A percentile compares a stretch with the other conserved stretches of the same genome.
phyloP scores from a whole-genome alignment of 2,113 vertebrate genomes.

The Romanogobio albipinnatus region DNA sequence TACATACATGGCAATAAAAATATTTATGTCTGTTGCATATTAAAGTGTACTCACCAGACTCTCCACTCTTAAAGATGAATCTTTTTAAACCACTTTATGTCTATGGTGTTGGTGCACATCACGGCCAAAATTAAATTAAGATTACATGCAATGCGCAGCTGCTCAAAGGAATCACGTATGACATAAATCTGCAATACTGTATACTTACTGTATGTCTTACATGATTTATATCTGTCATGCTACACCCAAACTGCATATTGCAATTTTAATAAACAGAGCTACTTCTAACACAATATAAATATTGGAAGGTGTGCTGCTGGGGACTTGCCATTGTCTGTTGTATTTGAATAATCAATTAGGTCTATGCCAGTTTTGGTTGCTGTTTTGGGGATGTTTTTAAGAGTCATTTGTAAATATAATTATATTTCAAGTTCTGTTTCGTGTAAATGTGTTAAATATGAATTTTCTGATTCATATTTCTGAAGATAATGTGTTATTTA shows the following conservation, averaged over 20 bases:
- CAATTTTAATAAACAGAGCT: background rate
- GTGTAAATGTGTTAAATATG: background rate
- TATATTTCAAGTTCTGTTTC: background rate
- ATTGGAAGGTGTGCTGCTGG: background rate
- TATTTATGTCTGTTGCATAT: no score
- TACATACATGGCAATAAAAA: no score
- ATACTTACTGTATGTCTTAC: background rate
- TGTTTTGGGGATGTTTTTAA: background rate
- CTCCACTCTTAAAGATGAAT: no score
- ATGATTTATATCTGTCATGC: background rate
- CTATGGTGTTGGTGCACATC: no score
- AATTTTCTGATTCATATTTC: background rate
- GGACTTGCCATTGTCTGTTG: background rate
- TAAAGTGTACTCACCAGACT: no score
- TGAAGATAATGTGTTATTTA: background rate
- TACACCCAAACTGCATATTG: background rate
- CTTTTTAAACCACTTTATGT: no score
- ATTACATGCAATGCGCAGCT: background rate
- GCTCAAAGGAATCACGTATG: background rate
- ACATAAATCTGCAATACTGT: background rate
- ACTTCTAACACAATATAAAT: background rate
- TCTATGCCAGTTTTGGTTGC: background rate
- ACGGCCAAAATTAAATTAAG: no score
- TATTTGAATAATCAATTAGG: background rate
- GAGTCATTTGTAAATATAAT: background rate